Percentiles rank a stretch among this genome's conserved stretches.
Conservation (phyloP, 2,888 invertebrate genomes). For the Quadriops clusia region DNA sequence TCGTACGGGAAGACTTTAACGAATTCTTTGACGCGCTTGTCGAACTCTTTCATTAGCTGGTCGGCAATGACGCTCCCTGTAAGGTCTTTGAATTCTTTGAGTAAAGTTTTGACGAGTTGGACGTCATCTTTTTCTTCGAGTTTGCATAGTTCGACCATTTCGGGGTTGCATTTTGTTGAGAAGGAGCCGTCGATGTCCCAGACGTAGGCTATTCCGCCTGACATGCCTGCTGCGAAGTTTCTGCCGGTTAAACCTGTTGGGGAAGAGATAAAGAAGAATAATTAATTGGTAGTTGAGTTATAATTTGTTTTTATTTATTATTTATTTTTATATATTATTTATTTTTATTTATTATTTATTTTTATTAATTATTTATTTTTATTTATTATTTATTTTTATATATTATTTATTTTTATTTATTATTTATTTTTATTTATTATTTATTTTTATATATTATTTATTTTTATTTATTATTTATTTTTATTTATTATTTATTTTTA, state of each 20-base stretch:
- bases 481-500: too few relatives aligned
- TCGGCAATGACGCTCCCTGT: constrained; percentile 74
- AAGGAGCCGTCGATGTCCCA: constrained; percentile 82
- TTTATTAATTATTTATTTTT: background rate
- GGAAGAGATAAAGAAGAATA: constrained; percentile 7
- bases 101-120: constrained; percentile 57
- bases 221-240: constrained; percentile 99
- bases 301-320: constrained; percentile 1
- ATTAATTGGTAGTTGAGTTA: background rate
- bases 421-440: too few relatives aligned
- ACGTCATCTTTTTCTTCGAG: constrained; percentile 70
- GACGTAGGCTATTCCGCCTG: constrained; percentile 85
- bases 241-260: constrained; percentile 75
- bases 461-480: too few relatives aligned
- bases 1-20: constrained; percentile 95
- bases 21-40: constrained; percentile 68
- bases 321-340: background rate
- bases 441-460: too few relatives aligned
- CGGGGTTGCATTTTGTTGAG: constrained; percentile 81
- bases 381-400: background rate
- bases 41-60: constrained; percentile 62
- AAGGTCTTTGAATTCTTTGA: constrained; percentile 74
- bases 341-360: background rate
- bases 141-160: constrained; percentile 85
- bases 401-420: too few relatives aligned